Percentiles rank a stretch among this genome's conserved stretches.
These are phyloP conservation scores for Engystomops pustulosus DNA, from an alignment of 2,113 vertebrate genomes.

Conservation along the genomic window DNA sequence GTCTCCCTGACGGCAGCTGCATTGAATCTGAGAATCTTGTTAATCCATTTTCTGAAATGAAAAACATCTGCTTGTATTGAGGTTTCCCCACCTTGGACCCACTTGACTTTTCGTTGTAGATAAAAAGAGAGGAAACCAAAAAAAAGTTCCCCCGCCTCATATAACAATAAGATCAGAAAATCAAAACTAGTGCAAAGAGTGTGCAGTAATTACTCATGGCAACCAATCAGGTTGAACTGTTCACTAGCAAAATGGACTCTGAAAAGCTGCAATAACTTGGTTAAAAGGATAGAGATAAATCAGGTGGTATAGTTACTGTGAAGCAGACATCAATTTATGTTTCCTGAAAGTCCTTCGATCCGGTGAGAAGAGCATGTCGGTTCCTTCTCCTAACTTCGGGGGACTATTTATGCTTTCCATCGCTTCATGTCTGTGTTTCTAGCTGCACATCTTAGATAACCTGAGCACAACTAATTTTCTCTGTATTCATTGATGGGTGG, in stretches of 20 bases:
- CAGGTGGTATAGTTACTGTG: not conserved
- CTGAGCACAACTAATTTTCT: not conserved
- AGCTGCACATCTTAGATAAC: not conserved
- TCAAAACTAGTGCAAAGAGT: not conserved
- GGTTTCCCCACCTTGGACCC: slow-evolving; percentile 32
- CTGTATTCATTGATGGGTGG: not conserved
- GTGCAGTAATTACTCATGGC: too few species aligned
- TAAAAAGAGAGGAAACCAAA: slow-evolving; percentile 28
- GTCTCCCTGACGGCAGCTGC: slow-evolving; percentile 48
- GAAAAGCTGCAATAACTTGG: not conserved
- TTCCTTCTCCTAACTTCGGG: not conserved
- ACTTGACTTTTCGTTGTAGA: slow-evolving; percentile 10
- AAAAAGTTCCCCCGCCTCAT: not conserved
- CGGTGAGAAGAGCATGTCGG: not conserved
- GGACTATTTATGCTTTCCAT: slow-evolving; percentile 10
- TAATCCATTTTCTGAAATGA: slow-evolving; percentile 48
- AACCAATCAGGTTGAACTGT: not conserved
- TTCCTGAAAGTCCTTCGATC: not conserved
- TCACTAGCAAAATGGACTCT: not conserved
- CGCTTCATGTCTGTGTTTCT: not conserved
- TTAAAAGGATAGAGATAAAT: not conserved
- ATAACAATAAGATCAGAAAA: not conserved
- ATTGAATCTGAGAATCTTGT: slow-evolving; percentile 51
- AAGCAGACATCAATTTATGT: not conserved
- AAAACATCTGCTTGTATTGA: slow-evolving; percentile 47